A percentile compares a stretch with the other conserved stretches of the same genome.
Conservation (phyloP, 1,140 invertebrate species). For the Whitmania pigra region DNA sequence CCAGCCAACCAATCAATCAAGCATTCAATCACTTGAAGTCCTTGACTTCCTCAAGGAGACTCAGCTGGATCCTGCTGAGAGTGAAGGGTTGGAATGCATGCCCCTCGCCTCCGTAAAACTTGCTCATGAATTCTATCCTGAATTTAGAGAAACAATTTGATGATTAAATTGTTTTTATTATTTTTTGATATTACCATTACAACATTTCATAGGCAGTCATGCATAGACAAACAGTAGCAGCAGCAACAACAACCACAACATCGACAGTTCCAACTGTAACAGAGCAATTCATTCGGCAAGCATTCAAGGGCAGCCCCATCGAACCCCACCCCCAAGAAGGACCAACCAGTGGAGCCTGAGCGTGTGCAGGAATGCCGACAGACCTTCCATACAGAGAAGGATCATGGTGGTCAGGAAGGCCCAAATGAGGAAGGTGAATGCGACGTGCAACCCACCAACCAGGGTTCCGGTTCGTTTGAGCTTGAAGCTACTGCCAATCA, state of each 20-base stretch:
- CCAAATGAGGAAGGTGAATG: constrained; percentile 61
- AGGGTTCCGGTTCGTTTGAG: constrained; percentile 48
- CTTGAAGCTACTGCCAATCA: constrained; percentile 59
- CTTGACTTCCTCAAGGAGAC: background rate
- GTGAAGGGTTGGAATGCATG: constrained; percentile 36
- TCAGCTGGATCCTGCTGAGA: background rate
- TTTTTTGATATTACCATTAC: too few species aligned
- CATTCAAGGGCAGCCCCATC: background rate
- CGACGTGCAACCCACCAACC: constrained; percentile 19
- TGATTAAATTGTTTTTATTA: background rate
- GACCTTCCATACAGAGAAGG: constrained; percentile 86
- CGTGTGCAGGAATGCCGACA: constrained; percentile 93
- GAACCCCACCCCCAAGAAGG: constrained; percentile 13
- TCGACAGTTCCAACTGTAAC: too few species aligned
- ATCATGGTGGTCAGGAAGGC: constrained; percentile 70
- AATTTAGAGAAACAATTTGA: background rate
- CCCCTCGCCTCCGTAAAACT: constrained; percentile 70
- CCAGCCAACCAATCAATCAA: too few species aligned
- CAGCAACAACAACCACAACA: background rate
- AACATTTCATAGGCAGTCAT: background rate
- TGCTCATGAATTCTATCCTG: constrained; percentile 94
- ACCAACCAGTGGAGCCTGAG: constrained; percentile 89
- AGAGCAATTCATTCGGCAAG: background rate
- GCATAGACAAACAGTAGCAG: background rate
- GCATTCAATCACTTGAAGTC: too few species aligned